A percentile compares a stretch with the other conserved stretches of the same genome.
Evolutionary conservation across 2,113 vertebrate genomes (phyloP).

Genomic region (Hepsetus odoe): DNA sequence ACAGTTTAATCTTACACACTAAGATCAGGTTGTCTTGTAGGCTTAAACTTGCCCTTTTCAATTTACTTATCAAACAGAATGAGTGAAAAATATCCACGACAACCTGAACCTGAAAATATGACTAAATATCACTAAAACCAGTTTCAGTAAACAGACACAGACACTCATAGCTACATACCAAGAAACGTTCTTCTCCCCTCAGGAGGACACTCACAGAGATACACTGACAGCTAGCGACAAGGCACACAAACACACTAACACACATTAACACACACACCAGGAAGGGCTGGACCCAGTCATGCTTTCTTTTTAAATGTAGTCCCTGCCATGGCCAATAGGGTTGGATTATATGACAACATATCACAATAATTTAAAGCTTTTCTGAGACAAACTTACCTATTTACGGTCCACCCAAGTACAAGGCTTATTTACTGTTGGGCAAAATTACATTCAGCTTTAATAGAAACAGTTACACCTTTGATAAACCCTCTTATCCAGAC

Average conservation of each 20-base stretch:
- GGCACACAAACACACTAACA: constrained; percentile 26
- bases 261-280: constrained; percentile 28
- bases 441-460: too few relatives aligned
- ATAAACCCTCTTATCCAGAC: too few relatives aligned
- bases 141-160: background rate
- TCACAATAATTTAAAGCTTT: too few relatives aligned
- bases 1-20: background rate
- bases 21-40: background rate
- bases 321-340: background rate
- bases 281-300: constrained; percentile 45
- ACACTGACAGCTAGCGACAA: background rate
- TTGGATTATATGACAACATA: background rate
- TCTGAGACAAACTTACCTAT: too few relatives aligned
- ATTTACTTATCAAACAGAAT: background rate
- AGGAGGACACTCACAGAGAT: constrained; percentile 12
- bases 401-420: too few relatives aligned
- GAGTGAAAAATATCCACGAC: background rate
- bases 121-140: background rate
- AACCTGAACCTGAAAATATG: too few relatives aligned
- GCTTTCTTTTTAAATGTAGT: background rate
- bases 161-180: constrained; percentile 25
- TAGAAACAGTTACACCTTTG: too few relatives aligned
- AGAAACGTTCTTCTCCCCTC: background rate
- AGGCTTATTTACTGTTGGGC: too few relatives aligned
- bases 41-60: background rate